Conservation (phyloP, 2,113 vertebrate species). For the Odontesthes bonariensis region DNA sequence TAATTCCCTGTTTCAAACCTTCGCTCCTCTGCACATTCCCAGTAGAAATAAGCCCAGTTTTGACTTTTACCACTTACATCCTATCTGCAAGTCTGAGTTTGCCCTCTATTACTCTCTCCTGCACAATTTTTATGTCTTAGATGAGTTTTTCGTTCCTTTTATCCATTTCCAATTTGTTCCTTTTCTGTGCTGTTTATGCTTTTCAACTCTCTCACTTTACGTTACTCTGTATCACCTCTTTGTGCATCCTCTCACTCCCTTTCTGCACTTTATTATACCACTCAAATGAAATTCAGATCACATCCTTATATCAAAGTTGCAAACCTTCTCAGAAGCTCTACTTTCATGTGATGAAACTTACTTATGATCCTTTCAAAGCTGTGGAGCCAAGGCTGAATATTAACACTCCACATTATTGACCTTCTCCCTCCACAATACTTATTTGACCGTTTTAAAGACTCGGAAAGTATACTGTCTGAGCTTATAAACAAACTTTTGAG, state of each 20-base stretch:
- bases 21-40: constrained; percentile 20
- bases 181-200: constrained; percentile 31
- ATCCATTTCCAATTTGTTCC: constrained; percentile 40
- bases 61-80: constrained; percentile 34
- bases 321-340: constrained; percentile 56
- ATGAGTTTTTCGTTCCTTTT: constrained; percentile 45
- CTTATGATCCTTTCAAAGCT: constrained; percentile 73
- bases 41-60: constrained; percentile 11
- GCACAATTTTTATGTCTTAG: constrained; percentile 32
- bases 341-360: constrained; percentile 75
- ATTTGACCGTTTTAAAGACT: constrained; percentile 47
- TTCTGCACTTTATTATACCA: constrained; percentile 39
- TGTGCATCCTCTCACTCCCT: constrained; percentile 36
- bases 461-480: constrained; percentile 40
- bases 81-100: constrained; percentile 13
- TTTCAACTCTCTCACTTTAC: constrained; percentile 51
- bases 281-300: constrained; percentile 70
- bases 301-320: constrained; percentile 75
- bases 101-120: constrained; percentile 46
- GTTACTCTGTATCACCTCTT: constrained; percentile 41
- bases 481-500: constrained; percentile 13
- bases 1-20: constrained; percentile 16
- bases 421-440: constrained; percentile 54
- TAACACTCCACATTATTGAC: constrained; percentile 67
- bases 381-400: constrained; percentile 66